phyloP scores from a whole-genome alignment of 2,113 vertebrate genomes.

The Phalacrocorax carbo region DNA sequence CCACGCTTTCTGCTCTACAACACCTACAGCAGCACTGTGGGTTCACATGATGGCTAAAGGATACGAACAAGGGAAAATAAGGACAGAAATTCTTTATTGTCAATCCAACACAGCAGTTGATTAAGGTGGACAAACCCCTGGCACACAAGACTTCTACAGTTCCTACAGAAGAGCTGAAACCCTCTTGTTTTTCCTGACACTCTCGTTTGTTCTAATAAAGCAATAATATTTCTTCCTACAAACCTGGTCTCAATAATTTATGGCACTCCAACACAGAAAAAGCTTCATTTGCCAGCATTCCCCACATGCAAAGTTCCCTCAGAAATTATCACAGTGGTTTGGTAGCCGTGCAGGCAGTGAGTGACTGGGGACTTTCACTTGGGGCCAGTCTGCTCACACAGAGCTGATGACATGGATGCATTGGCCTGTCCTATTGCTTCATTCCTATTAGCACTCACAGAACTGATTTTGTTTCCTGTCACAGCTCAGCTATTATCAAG shows the following conservation, averaged over 20 bases:
- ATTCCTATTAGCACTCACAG: neutral
- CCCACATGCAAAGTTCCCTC: neutral
- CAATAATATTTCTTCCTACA: neutral
- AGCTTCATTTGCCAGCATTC: neutral
- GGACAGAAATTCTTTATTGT: neutral
- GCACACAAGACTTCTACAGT: neutral
- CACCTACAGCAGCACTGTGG: neutral
- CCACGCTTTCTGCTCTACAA: neutral
- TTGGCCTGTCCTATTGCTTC: neutral
- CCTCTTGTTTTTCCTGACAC: neutral
- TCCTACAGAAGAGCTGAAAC: neutral
- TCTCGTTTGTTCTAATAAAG: accelerated
- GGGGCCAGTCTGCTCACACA: neutral
- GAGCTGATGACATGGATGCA: neutral
- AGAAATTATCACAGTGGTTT: neutral
- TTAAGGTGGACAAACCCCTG: neutral
- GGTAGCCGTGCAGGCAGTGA: neutral
- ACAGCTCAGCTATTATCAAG: neutral
- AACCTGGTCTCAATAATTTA: neutral
- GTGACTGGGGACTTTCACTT: neutral
- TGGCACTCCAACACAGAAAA: neutral
- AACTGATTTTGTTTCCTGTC: neutral
- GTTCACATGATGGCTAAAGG: neutral
- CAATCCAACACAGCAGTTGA: neutral
- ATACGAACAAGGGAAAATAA: neutral